These are phyloP conservation scores for Microcaecilia unicolor DNA, from an alignment of 2,797 vertebrate genomes.

Conservation along the genomic window DNA sequence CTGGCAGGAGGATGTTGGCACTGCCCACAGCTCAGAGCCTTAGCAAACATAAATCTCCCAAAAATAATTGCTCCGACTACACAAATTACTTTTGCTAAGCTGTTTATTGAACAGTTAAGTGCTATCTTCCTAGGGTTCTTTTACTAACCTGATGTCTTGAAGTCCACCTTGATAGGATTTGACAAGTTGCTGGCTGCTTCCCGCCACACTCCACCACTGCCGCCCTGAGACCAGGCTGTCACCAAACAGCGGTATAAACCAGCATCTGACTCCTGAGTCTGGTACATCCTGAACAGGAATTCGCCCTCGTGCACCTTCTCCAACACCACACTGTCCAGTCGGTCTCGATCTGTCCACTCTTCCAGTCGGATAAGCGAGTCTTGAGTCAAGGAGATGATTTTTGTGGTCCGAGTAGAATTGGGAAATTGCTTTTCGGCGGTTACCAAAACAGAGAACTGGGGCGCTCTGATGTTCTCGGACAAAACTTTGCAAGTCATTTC, in stretches of 20 bases:
- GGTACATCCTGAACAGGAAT: conserved; percentile 80
- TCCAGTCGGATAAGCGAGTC: conserved; percentile 74
- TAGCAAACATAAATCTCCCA: too few species aligned
- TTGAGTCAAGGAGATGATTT: conserved; percentile 74
- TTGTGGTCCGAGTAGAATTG: conserved; percentile 41
- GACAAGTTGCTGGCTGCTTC: conserved; percentile 65
- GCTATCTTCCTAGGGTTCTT: too few species aligned
- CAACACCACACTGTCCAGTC: conserved; percentile 70
- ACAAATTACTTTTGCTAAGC: too few species aligned
- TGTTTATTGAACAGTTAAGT: too few species aligned
- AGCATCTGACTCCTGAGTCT: conserved; percentile 75
- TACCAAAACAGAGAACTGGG: conserved; percentile 75
- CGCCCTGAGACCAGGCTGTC: conserved; percentile 70
- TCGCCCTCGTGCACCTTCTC: conserved; percentile 72
- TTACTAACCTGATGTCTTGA: conserved; percentile 76
- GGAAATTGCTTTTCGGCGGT: conserved; percentile 55
- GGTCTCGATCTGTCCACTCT: conserved; percentile 61
- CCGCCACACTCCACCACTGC: conserved; percentile 64
- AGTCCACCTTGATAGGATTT: conserved; percentile 78
- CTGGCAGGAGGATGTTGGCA: too few species aligned
- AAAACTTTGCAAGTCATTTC: conserved; percentile 82
- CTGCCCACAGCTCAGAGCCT: too few species aligned
- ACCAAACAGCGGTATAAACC: conserved; percentile 83
- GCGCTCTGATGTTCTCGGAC: conserved; percentile 65
- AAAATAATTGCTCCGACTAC: too few species aligned